Evolutionary conservation across 2,797 vertebrate species (phyloP).

Genomic region (Spondyliosoma cantharus): DNA sequence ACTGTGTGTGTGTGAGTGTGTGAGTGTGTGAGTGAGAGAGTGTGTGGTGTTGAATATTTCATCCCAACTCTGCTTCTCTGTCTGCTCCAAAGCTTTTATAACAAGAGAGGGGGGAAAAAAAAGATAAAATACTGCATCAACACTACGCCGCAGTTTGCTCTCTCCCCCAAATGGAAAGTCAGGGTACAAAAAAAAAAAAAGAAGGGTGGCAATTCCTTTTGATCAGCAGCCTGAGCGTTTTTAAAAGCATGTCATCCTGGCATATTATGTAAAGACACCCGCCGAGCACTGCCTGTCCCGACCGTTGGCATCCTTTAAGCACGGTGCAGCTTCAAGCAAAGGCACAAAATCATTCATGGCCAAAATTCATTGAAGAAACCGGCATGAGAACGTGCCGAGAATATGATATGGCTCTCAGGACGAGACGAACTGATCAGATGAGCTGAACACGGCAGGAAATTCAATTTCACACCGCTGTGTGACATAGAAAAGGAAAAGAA

Average conservation of each 20-base stretch:
- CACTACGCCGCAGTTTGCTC: conserved; percentile 79
- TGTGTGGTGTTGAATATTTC: conserved; percentile 50
- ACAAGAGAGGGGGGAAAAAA: conserved; percentile 9
- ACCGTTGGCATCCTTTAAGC: conserved; percentile 56
- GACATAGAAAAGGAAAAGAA: background rate
- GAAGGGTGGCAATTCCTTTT: conserved; percentile 55
- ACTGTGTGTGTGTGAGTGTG: conserved; percentile 30
- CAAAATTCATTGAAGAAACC: conserved; percentile 83
- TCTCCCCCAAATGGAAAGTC: conserved; percentile 70
- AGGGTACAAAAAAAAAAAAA: conserved; percentile 39
- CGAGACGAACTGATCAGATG: conserved; percentile 58
- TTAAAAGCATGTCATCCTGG: conserved; percentile 68
- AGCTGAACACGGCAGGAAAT: conserved; percentile 49
- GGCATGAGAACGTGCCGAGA: conserved; percentile 88
- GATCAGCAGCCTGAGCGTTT: conserved; percentile 57
- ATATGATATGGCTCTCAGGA: conserved; percentile 76
- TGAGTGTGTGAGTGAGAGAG: background rate
- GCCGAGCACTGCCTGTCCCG: conserved; percentile 58
- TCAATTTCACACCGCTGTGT: conserved; percentile 36
- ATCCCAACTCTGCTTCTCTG: conserved; percentile 50
- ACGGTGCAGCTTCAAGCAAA: conserved; percentile 63
- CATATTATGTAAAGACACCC: conserved; percentile 68
- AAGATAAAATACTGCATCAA: conserved; percentile 83
- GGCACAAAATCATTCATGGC: conserved; percentile 76
- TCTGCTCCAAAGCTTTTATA: conserved; percentile 65